Evolutionary conservation across 2,797 vertebrate species (phyloP), one percentile per base, ranked within the genome.

Genomic region (Lemur catta): DNA sequence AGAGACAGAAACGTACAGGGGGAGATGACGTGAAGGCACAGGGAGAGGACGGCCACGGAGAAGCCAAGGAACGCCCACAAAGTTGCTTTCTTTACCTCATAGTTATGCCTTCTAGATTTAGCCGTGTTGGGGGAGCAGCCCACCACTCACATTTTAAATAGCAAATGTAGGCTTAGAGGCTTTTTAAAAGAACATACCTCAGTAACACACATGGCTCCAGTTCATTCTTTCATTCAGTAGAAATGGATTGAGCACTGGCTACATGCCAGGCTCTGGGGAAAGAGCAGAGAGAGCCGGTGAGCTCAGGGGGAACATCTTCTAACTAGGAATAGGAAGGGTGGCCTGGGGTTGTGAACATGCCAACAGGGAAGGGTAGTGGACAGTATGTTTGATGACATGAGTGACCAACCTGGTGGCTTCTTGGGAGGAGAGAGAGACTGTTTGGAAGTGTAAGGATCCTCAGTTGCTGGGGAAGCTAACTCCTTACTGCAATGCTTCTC

Each of bases 371-470:
- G 24, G 38, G 59, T 28, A 2, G 11, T n/a, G 18, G 28, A 30
- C 12, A 12, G 6, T 9, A 4, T 6, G 13, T 26, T 4, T 5
- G 12, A 26, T 1, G 38, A 46, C 24, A 3, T 2, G 15, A 43
- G 3, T 14, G 18, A 50, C 72, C 67, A 2, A 30, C 41, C 28
- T 17, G 28, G 17, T 28, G 35, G 61, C 59, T 59, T 46, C 7
- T 4, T 2, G 41, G 33, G n/a, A 50, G n/a, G 71, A 18, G 18
- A 43, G 2, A 57, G 80, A 11, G 57, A 26, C 72, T 52, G 1
- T 28, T 18, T 26, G 48, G 79, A 41, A 11, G 69, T 7, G 10
- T 33, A 6, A 4, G 10, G 6, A 46, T 24, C 38, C 1, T 5
- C 30, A 5, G 20, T 67, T 41, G 22, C 52, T 48, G 24, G 41